These are phyloP conservation scores for Cochlearius cochlearius DNA, from an alignment of 2,113 vertebrate genomes.

Conservation along the genomic window DNA sequence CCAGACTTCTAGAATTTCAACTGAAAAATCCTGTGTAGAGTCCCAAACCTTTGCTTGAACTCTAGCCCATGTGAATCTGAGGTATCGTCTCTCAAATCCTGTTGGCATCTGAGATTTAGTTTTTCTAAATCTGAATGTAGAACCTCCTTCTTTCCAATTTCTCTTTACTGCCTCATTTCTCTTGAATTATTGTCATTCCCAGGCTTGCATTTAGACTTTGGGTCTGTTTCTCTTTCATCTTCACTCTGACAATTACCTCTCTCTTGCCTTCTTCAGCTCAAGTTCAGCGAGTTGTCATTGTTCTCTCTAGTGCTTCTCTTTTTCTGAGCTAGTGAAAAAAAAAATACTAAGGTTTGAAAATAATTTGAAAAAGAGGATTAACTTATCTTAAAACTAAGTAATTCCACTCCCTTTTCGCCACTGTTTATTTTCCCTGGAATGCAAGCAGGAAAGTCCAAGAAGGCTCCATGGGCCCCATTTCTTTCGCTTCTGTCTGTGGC, in stretches of 20 bases:
- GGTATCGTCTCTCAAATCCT: not conserved
- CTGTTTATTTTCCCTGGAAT: not conserved
- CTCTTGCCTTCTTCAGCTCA: not conserved
- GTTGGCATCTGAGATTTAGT: not conserved
- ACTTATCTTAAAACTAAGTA: not conserved
- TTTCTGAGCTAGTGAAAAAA: not conserved
- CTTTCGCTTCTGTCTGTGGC: not conserved
- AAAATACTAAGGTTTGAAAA: not conserved
- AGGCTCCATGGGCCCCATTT: not conserved
- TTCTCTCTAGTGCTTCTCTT: not conserved
- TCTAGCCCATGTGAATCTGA: not conserved
- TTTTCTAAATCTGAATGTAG: not conserved
- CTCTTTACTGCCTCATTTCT: not conserved
- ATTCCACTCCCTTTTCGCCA: not conserved
- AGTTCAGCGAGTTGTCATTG: not conserved
- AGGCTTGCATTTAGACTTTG: not conserved
- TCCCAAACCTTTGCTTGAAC: not conserved
- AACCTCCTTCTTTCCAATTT: not conserved
- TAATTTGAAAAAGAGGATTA: not conserved
- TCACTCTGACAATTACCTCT: not conserved
- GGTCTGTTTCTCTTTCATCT: not conserved
- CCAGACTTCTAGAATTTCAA: not conserved
- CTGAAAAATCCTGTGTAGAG: not conserved
- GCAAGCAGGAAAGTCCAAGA: fast-evolving
- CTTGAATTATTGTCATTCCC: not conserved